These are phyloP conservation scores for Myrmophylax atrothorax DNA, from an alignment of 2,113 vertebrate genomes.

Conservation along the genomic window DNA sequence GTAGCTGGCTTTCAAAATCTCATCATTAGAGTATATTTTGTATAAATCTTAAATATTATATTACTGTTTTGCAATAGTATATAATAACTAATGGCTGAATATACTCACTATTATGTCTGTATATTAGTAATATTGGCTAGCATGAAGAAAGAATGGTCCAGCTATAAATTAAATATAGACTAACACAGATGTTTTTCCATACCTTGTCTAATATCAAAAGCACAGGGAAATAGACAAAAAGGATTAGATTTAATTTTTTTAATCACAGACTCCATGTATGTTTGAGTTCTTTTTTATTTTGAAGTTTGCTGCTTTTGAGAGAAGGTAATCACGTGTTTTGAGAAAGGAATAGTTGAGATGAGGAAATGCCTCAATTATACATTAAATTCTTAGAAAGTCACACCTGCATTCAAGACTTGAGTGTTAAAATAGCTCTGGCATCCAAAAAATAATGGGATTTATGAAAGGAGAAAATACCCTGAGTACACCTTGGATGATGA, in stretches of 20 bases:
- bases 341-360: neutral
- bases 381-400: neutral
- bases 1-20: neutral
- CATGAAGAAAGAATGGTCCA: neutral
- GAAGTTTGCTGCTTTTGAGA: neutral
- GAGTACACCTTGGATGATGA: neutral
- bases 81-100: neutral
- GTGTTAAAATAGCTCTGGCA: neutral
- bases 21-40: neutral
- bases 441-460: neutral
- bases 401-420: neutral
- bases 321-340: neutral
- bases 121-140: neutral
- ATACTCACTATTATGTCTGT: neutral
- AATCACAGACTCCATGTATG: neutral
- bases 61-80: neutral
- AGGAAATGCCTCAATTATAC: neutral
- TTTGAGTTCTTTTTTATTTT: neutral
- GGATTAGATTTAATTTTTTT: neutral
- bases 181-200: neutral
- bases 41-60: neutral
- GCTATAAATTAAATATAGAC: neutral
- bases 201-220: neutral
- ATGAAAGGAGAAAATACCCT: neutral
- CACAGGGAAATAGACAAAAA: fast-evolving